A percentile compares a stretch with the other conserved stretches of the same genome.
These are phyloP conservation scores for Amphipoea oculea DNA, from an alignment of 2,888 invertebrate genomes.

Conservation along the genomic window DNA sequence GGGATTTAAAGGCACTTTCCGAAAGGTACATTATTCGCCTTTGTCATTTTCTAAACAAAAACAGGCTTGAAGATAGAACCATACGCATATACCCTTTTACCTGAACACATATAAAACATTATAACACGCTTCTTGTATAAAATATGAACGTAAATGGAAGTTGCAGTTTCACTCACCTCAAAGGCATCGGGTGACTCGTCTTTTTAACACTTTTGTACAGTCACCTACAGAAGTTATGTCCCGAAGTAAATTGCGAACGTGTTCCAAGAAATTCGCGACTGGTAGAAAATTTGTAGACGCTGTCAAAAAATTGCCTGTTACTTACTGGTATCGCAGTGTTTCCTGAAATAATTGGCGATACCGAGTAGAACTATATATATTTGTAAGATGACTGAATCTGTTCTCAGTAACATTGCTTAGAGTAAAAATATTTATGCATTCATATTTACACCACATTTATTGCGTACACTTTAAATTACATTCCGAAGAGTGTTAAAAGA, in stretches of 20 bases:
- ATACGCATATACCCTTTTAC: conserved; percentile 42
- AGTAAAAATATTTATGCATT: background rate
- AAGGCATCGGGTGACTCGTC: conserved; percentile 43
- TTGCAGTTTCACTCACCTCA: conserved; percentile 45
- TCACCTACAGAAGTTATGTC: conserved; percentile 29
- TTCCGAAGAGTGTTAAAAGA: no score
- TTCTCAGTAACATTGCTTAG: background rate
- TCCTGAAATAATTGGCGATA: background rate
- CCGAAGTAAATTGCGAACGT: conserved; percentile 17
- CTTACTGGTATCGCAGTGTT: background rate
- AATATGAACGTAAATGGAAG: conserved; percentile 56
- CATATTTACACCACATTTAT: background rate
- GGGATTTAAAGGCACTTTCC: background rate
- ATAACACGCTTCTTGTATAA: conserved; percentile 30
- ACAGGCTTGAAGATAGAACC: background rate
- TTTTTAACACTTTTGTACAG: conserved; percentile 37
- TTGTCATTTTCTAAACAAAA: conserved; percentile 22
- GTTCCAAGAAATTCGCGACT: background rate
- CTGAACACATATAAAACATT: conserved; percentile 41
- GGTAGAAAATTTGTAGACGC: background rate
- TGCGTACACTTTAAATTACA: background rate
- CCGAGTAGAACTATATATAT: background rate
- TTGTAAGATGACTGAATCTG: background rate
- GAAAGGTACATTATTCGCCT: background rate
- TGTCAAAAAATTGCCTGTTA: background rate